A percentile compares a stretch with the other conserved stretches of the same genome.
phyloP scores from a whole-genome alignment of 2,888 invertebrate species.

The Liodrosophila aerea region DNA sequence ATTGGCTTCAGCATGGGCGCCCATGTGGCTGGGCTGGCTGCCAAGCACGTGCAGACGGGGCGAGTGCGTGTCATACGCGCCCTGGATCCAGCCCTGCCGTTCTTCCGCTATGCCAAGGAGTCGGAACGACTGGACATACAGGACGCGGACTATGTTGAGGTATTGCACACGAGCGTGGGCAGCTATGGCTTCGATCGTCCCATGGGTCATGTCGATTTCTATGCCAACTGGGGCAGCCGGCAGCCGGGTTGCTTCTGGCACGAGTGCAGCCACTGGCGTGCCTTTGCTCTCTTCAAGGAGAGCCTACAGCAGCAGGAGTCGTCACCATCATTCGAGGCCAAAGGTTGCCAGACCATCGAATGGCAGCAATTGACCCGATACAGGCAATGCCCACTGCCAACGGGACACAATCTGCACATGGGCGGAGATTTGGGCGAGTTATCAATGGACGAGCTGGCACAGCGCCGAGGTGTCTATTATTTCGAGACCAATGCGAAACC shows the following conservation, averaged over 20 bases:
- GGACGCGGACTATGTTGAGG: constrained; percentile 89
- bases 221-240: constrained; percentile 84
- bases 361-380: constrained; percentile 70
- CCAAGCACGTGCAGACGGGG: constrained; percentile 77
- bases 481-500: constrained; percentile 68
- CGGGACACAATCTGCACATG: constrained; percentile 49
- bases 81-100: constrained; percentile 86
- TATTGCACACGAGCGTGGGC: constrained; percentile 87
- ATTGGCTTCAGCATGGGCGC: constrained; percentile 85
- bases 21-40: constrained; percentile 85
- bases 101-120: constrained; percentile 73
- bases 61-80: constrained; percentile 82
- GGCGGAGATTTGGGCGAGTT: constrained; percentile 67
- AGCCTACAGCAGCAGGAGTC: constrained; percentile 18
- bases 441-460: constrained; percentile 48
- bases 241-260: constrained; percentile 85
- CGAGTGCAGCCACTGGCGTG: constrained; percentile 80
- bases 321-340: constrained; percentile 45
- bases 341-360: constrained; percentile 61
- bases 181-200: constrained; percentile 81
- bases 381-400: constrained; percentile 61
- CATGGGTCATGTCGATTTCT: constrained; percentile 85
- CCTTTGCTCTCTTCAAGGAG: constrained; percentile 77
- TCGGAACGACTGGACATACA: constrained; percentile 83
- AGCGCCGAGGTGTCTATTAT: constrained; percentile 74